Base-by-base conservation (phyloP, 2,113 vertebrate genomes). In the Cheirogaleus medius region DNA sequence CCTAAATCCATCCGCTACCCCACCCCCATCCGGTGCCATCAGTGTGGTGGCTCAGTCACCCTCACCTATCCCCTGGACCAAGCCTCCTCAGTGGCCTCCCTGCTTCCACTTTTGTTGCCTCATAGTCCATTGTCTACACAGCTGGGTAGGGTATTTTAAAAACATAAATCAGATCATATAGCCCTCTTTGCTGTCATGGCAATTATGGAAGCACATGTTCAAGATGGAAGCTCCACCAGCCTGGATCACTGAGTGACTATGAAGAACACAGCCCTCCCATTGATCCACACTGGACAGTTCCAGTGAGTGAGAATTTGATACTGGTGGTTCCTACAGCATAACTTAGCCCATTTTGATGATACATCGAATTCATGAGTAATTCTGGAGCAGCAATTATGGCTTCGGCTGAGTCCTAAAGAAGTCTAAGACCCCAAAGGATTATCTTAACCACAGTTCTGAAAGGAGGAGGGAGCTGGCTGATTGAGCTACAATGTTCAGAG, bases 191-290 rank as follows among this genome's bases (percentile, higher is more conserved):
- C 63, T 96, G 37, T 80, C 73, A 73, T 29, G 74, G 47, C 39
- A 73, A 76, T 74, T 90, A 93, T 54, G 34, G 52, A 97, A 91
- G 73, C 77, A 95, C 47, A 52, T 90, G 8, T 84, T 92, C 54
- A 93, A 80, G 96, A 83, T 73, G 68, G 84, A 91, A 47, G n/a
- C 58, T 82, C 87, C 32, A 95, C n/a, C 73, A 91, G 63, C 69
- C 68, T 90, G 37, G 60, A 89, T 87, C 39, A 58, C 44, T 81
- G 71, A 76, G 14, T 63, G 52, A 82, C 54, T 92, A 6, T 21
- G 21, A 94, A 81, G 44, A 71, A 89, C 54, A 52, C 39, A 90
- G 44, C 29, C 12, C 77, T 87, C 73, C 54, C 81, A 52, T 85
- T 2, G 6, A 89, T 85, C 13, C 23, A 89, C 27, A 47, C 69